Evolutionary conservation across 2,113 vertebrate species (phyloP), one percentile per base, ranked within the genome.

Genomic region (Malaclemys terrapin): DNA sequence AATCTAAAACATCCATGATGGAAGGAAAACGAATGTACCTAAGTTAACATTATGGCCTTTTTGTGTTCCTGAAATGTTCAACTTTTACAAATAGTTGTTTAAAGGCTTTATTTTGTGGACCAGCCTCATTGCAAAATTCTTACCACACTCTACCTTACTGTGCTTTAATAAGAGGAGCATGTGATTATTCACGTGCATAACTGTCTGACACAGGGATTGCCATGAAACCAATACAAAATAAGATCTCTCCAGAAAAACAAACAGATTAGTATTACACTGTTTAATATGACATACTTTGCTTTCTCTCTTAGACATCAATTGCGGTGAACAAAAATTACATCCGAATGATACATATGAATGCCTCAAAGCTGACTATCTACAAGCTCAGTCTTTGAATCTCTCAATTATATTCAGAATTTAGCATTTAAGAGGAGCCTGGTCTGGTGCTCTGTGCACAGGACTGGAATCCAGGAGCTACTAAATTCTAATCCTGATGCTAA

Each of bases 101-200:
- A 45, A 53, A 19, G 7, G 7, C 4, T 79, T 69, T 80, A 3
- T 42, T 89, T 54, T 52, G n/a, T 31, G 52, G 25, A 59, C 24
- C 85, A 89, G 83, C 22, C 94, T 54, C 79, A 53, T 92, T 83
- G 88, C 75, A 80, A 80, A 86, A 75, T 91, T 96, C 45, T 80
- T 92, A 11, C 20, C 45, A 22, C 10, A 38, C 16, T 93, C 82
- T 89, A 1, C 10, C 83, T 93, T 59, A 27, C 35, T 84, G 42
- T 85, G 87, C 14, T 82, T 57, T 56, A 7, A 72, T 89, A 47
- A 27, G 42, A 88, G 82, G 85, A 76, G 79, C 49, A 86, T 84
- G 3, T 69, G 92, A 76, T 54, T 94, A 47, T 50, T 95, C 25
- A 1, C 22, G 38, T 38, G n/a, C 89, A 0, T 54, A 52, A 45